Conservation (phyloP, 2,888 invertebrate genomes). For the Tineola bisselliella region DNA sequence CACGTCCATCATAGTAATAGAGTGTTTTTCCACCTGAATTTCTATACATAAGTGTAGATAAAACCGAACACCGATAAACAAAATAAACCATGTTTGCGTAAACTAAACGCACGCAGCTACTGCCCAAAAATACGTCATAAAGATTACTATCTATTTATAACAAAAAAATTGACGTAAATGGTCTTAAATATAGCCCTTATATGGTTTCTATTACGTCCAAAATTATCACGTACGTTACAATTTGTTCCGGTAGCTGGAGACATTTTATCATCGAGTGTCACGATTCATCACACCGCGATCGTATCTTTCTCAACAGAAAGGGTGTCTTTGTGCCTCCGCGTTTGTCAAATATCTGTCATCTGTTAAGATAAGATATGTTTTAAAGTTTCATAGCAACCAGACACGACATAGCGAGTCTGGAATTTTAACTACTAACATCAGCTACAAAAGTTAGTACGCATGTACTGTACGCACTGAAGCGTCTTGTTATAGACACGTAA, state of each 20-base stretch:
- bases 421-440: too few relatives aligned
- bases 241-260: neutral
- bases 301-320: neutral
- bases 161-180: neutral
- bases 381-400: neutral
- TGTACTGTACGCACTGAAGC: too few relatives aligned
- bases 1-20: too few relatives aligned
- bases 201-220: neutral
- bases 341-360: constrained; percentile 1
- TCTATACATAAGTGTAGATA: too few relatives aligned
- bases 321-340: neutral
- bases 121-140: neutral
- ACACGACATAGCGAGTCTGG: too few relatives aligned
- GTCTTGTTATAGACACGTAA: too few relatives aligned
- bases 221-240: neutral
- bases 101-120: neutral
- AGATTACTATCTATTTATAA: neutral
- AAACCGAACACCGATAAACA: neutral
- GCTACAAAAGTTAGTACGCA: too few relatives aligned
- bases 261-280: neutral
- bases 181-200: neutral
- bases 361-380: neutral
- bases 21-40: too few relatives aligned
- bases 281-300: constrained; percentile 2
- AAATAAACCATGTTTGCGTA: neutral